Evolutionary conservation across 2,888 invertebrate species (phyloP).

Genomic region (Hypercompe scribonia): DNA sequence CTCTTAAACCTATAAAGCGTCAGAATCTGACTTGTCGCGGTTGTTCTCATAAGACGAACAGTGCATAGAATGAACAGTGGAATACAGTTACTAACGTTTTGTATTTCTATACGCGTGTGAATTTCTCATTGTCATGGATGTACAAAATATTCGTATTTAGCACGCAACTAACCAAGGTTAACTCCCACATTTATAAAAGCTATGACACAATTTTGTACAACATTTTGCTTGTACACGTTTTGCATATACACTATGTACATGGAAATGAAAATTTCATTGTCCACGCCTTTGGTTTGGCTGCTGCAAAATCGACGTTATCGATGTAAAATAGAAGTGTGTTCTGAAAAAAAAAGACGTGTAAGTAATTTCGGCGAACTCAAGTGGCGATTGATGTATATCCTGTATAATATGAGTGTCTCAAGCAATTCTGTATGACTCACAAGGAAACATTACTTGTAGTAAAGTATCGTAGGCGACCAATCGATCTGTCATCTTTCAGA

Average conservation of each 20-base stretch:
- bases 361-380: constrained; percentile 1
- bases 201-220: constrained; percentile 20
- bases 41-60: no score
- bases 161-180: constrained; percentile 45
- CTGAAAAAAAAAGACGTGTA: not conserved
- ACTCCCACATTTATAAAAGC: constrained; percentile 33
- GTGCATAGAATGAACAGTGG: not conserved
- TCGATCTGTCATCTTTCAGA: constrained; percentile 3
- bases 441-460: constrained; percentile 16
- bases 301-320: not conserved
- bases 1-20: no score
- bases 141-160: constrained; percentile 40
- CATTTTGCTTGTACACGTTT: constrained; percentile 8
- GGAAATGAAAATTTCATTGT: constrained; percentile 8
- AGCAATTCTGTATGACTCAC: constrained; percentile 20
- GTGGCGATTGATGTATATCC: constrained; percentile 15
- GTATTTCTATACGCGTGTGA: constrained; percentile 30
- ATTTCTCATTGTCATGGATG: constrained; percentile 34
- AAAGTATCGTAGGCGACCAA: constrained; percentile 16
- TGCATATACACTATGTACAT: not conserved
- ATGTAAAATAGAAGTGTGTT: no score
- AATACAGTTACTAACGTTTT: constrained; percentile 19
- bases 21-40: no score
- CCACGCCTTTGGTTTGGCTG: not conserved
- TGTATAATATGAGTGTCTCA: constrained; percentile 12